Conservation (phyloP, 2,888 invertebrate species). For the Campoplex capitator region DNA sequence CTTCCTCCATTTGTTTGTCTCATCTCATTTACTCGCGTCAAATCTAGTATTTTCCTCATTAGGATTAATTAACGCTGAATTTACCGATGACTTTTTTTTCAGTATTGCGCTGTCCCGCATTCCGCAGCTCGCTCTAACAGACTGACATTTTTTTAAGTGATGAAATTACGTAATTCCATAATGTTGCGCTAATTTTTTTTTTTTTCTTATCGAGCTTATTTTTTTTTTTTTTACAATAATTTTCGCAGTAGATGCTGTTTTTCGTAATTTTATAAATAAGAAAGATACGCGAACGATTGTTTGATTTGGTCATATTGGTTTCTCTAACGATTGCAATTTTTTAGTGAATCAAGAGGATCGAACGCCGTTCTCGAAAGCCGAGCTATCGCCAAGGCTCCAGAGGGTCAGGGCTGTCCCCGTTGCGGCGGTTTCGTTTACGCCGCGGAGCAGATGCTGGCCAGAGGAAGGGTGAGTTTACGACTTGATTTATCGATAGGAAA, state of each 20-base stretch:
- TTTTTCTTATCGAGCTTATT: background rate
- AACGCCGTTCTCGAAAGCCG: slow-evolving; percentile 89
- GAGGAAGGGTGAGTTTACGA: slow-evolving; percentile 91
- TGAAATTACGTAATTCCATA: slow-evolving; percentile 35
- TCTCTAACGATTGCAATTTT: slow-evolving; percentile 69
- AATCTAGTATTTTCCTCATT: slow-evolving; percentile 17
- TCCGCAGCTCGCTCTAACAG: slow-evolving; percentile 60
- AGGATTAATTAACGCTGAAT: slow-evolving; percentile 36
- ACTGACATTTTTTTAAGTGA: slow-evolving; percentile 53
- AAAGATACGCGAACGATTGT: slow-evolving; percentile 24
- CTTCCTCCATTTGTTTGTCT: slow-evolving; percentile 29
- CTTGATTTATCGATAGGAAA: slow-evolving; percentile 12
- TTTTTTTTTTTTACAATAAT: slow-evolving; percentile 32
- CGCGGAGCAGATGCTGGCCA: slow-evolving; percentile 96
- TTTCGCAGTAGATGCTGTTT: slow-evolving; percentile 37
- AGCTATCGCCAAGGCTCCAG: slow-evolving; percentile 92
- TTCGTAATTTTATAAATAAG: slow-evolving; percentile 15
- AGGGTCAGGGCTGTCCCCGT: slow-evolving; percentile 94
- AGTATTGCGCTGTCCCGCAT: slow-evolving; percentile 58
- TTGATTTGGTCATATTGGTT: slow-evolving; percentile 35
- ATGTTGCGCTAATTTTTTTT: slow-evolving; percentile 30
- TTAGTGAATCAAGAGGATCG: slow-evolving; percentile 79
- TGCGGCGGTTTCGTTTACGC: slow-evolving; percentile 96
- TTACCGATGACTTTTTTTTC: slow-evolving; percentile 19
- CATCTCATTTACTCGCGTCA: slow-evolving; percentile 11